Base-by-base conservation (phyloP, 2,888 invertebrate species). In the Resseliella maxima region DNA sequence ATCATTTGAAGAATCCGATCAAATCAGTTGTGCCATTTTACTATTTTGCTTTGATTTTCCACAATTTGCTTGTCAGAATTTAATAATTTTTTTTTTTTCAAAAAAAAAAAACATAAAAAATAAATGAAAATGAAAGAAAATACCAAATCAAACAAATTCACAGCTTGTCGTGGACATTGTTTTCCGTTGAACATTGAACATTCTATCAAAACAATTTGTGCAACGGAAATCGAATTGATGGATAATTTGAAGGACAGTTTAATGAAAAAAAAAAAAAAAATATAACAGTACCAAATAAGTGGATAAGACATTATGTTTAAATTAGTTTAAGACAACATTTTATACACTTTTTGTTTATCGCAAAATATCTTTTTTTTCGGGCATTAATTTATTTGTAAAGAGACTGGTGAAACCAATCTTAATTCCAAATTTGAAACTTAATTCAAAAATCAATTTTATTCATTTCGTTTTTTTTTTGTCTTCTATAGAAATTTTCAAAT, bases 21-120 rank as follows among this genome's bases (percentile, higher is more conserved):
- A 72, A 72, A 31, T 72, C 72, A 72, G 72, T 72, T 72, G 72
- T 72, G 72, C 72, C 72, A 72, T 72, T 72, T 72, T 31, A 59
- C 31, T 72, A 27, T 31, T 72, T 72, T 12, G 5, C 15, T 72
- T 72, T 72, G 27, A 31, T 72, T 35, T 72, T 72, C n/a, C 12
- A 24, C 27, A 24, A 0, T 59, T 59, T 59, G 24, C 59, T 59
- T 35, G 27, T 72, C 15, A 31, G 31, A 72, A 31, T 72, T 31
- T 59, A 12, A 41, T 8, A 41, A 5, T 41, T 41, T 41, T 41
- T 41, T 41, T 41, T 41, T 41, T 5, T 41, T 41, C 50, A 50
- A 50, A 50, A 50, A 50, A 12, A 8, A 50, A 50, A 50, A 12
- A 50, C 50, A 35, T 59, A 24, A n/a, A 35, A 8, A 31, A 15